Evolutionary conservation across 2,888 invertebrate genomes (phyloP), one percentile per base, ranked within the genome.

Genomic region (Seladonia tumulorum): DNA sequence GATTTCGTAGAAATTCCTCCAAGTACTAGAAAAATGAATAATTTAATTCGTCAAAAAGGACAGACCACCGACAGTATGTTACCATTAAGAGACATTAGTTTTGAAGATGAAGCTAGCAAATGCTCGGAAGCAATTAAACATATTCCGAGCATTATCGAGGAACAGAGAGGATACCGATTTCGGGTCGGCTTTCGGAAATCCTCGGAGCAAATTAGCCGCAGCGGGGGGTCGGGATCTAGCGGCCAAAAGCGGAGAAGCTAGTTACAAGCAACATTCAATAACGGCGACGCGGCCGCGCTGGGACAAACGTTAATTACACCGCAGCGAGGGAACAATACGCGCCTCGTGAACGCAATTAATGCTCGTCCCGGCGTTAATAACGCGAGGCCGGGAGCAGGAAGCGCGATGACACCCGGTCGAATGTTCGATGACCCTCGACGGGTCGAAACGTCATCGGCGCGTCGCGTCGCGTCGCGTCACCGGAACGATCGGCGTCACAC

Each of bases 401-500:
- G 47, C 47, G 78, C 49, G 81, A 84, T 74, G 84, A 84, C 77
- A 77, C 42, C 81, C 77, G 77, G 68, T 77, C 42, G 80, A 66
- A 53, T 78, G 82, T 76, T 72, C 71, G 49, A 29, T 77, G 75
- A 83, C 76, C 72, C 77, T 76, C 86, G 66, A 82, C 80, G 76
- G 63, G 86, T 81, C 77, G 79, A 63, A 35, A 87, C 82, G 81
- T 83, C 82, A 81, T 85, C 68, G 42, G n/a, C 81, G 74, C 85
- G 71, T 76, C 81, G 86, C 87, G 83, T 87, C 81, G 74, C 85
- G 71, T 76, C 81, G 86, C 87, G 83, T 87, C 89, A 79, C 66
- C 71, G 76, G n/a, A 73, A 53, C 87, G 83, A 89, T 87, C 81
- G 63, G 73, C 77, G 85, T 83, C 86, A 86, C 86, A 86, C 80